A percentile compares a stretch with the other conserved stretches of the same genome.
phyloP scores from a whole-genome alignment of 2,797 vertebrate genomes.

The Orestias chungarensis region DNA sequence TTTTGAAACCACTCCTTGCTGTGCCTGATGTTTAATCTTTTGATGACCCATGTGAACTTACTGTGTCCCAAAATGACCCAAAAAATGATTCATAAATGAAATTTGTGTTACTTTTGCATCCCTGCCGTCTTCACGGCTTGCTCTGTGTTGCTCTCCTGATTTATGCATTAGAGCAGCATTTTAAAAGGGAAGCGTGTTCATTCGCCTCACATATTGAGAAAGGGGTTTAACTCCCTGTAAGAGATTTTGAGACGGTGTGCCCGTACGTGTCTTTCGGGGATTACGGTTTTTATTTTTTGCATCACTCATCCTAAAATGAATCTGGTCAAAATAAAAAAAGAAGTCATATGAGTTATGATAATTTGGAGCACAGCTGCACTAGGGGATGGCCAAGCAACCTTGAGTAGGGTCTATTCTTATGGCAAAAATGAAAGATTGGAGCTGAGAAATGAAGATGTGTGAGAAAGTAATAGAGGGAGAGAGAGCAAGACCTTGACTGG shows the following conservation, averaged over 20 bases:
- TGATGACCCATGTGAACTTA: conserved; percentile 39
- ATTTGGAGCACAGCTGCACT: conserved; percentile 75
- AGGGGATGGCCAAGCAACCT: conserved; percentile 58
- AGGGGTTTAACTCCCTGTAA: conserved; percentile 70
- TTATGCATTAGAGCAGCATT: conserved; percentile 77
- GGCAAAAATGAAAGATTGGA: conserved; percentile 84
- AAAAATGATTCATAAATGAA: conserved; percentile 66
- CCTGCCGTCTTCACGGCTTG: conserved; percentile 43
- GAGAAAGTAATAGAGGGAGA: conserved; percentile 59
- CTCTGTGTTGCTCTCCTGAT: conserved; percentile 48
- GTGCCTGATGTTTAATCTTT: conserved; percentile 29
- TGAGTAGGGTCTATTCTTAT: conserved; percentile 78
- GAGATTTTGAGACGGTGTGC: conserved; percentile 74
- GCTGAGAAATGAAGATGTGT: conserved; percentile 86
- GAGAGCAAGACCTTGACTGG: conserved; percentile 72
- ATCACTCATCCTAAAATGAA: conserved; percentile 80
- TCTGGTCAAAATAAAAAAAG: conserved; percentile 52
- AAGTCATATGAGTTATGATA: conserved; percentile 75
- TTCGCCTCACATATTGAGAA: conserved; percentile 69
- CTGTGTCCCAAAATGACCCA: conserved; percentile 34
- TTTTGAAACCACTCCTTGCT: conserved; percentile 42
- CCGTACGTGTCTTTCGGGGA: conserved; percentile 70
- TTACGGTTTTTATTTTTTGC: conserved; percentile 73
- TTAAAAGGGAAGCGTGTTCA: conserved; percentile 85
- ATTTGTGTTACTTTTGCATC: conserved; percentile 65